Base-by-base conservation (phyloP, 2,888 invertebrate species). In the Drosophila cracens region DNA sequence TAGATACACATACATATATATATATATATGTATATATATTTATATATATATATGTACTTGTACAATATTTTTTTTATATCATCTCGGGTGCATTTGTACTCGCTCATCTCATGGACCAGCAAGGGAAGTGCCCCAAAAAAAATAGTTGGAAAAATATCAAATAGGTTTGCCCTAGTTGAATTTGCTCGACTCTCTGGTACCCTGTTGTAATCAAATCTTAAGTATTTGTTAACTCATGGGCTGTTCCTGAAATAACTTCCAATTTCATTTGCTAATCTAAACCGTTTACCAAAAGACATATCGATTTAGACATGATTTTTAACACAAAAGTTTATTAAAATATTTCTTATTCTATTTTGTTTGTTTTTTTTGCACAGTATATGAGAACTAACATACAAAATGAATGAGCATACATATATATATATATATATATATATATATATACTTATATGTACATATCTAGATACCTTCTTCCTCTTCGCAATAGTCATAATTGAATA, bases 31-130 rank as follows among this genome's bases (percentile, higher is more conserved):
- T 11, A 34, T 16, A 54, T 46, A 13, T 49, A 6, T 13, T 46
- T 36, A 16, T 54, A 11, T 51, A 31, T 40, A 57, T 18, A 29
- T 21, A 29, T 56, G 25, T 43, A 63, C 46, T 33, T 29, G 54
- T 53, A 29, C 33, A 33, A 48, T 61, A 38, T 49, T 34, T 52
- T 25, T 36, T 38, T 18, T 25, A 64, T 69, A 66, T 73, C 65
- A 70, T 65, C 66, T 58, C 60, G 49, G 52, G 60, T 52, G 56
- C 62, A 66, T 72, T 74, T 67, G 58, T 48, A 65, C 64, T 43
- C 43, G 16, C 57, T 31, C 46, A 46, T 46, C 46, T 21, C 16
- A 16, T 21, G 16, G 61, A 38, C 46, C 52, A 7, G 2, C 40
- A 57, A 43, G 13, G 31, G 13, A 54, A 31, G 31, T 31, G 62